These are phyloP conservation scores for Forbesichthys agassizii DNA, from an alignment of 2,113 vertebrate genomes.

Conservation along the genomic window DNA sequence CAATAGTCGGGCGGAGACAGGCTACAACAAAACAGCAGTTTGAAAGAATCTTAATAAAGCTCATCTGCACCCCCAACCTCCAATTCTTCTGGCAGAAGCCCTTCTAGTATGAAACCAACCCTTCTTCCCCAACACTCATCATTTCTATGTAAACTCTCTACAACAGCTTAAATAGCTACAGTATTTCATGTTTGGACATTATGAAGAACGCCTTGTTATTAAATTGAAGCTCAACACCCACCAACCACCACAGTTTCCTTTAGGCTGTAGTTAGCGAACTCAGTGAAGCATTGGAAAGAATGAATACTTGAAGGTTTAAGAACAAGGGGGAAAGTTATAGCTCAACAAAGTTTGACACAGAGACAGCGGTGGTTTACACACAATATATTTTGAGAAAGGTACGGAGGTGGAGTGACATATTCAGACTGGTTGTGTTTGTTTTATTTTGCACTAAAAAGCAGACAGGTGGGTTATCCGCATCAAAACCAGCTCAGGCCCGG, in stretches of 20 bases:
- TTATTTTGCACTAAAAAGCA: background rate
- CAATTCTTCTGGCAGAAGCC: background rate
- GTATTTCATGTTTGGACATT: background rate
- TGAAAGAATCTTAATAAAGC: background rate
- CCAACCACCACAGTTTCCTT: slow-evolving; percentile 6
- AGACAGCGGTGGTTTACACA: background rate
- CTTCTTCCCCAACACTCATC: background rate
- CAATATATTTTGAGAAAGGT: background rate
- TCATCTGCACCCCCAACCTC: background rate
- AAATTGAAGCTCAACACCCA: slow-evolving; percentile 19
- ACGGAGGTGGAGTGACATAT: background rate
- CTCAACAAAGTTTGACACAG: background rate
- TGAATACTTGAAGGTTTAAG: slow-evolving; percentile 10
- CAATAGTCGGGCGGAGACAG: too few relatives aligned
- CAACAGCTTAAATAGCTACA: background rate
- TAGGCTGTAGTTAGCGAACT: slow-evolving; percentile 33
- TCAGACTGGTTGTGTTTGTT: too few relatives aligned
- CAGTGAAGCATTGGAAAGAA: slow-evolving; percentile 21
- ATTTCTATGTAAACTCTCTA: background rate
- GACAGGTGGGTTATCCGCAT: background rate
- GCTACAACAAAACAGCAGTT: background rate
- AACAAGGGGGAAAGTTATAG: background rate
- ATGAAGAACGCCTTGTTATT: slow-evolving; percentile 27
- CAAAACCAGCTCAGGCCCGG: too few relatives aligned
- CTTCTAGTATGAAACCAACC: background rate